Conservation (phyloP, 2,113 vertebrate genomes). For the Alces alces region DNA sequence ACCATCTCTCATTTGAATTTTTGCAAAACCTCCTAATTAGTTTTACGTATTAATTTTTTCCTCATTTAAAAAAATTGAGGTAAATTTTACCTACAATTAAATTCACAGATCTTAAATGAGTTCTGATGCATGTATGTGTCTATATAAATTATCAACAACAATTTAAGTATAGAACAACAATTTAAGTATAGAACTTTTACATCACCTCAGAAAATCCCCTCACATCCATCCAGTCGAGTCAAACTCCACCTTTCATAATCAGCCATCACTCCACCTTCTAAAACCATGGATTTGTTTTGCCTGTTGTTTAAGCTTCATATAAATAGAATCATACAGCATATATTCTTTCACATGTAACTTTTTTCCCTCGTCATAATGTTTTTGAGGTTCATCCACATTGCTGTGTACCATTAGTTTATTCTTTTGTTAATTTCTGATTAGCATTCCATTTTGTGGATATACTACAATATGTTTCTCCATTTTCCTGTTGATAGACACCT, state of each 20-base stretch:
- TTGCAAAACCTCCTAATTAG: not conserved
- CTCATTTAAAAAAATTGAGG: not conserved
- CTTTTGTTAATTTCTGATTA: not conserved
- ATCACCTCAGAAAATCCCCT: not conserved
- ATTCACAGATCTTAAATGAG: not conserved
- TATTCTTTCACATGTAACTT: not conserved
- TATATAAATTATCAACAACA: not conserved
- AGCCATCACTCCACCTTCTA: not conserved
- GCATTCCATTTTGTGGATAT: not conserved
- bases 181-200: not conserved
- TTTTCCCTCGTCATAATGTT: not conserved
- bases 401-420: not conserved
- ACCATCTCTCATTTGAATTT: not conserved
- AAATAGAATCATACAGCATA: not conserved
- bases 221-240: not conserved
- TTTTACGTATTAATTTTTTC: not conserved
- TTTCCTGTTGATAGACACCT: not conserved
- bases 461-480: not conserved
- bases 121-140: not conserved
- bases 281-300: not conserved
- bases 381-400: not conserved
- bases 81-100: not conserved
- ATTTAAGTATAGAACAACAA: not conserved
- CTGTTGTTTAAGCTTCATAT: not conserved
- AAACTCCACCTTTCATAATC: not conserved